Evolutionary conservation across 2,888 invertebrate species (phyloP).

Genomic region (Nomada fabriciana): DNA sequence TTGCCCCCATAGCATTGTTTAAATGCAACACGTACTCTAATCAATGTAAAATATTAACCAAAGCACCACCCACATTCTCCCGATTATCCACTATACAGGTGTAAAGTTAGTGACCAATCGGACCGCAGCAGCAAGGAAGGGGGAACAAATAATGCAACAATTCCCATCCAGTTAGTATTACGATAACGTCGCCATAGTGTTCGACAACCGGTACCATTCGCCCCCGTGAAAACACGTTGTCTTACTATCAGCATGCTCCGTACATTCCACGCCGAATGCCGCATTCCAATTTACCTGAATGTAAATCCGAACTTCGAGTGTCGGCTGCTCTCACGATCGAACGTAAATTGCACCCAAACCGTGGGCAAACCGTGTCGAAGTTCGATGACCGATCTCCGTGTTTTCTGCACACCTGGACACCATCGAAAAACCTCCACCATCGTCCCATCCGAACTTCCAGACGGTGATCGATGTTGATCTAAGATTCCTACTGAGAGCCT

Average conservation of each 20-base stretch:
- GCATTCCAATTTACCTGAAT: slow-evolving; percentile 51
- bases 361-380: slow-evolving; percentile 39
- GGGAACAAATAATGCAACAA: slow-evolving; percentile 42
- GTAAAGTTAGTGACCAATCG: slow-evolving; percentile 4
- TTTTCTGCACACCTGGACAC: slow-evolving; percentile 6
- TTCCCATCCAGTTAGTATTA: slow-evolving; percentile 45
- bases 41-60: not conserved
- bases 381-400: slow-evolving; percentile 44
- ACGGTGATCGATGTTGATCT: not conserved
- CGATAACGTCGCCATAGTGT: slow-evolving; percentile 40
- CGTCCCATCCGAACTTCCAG: not conserved
- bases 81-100: not conserved
- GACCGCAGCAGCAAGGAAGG: not conserved
- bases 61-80: not conserved
- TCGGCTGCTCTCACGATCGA: slow-evolving; percentile 24
- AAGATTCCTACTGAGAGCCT: not conserved
- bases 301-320: slow-evolving; percentile 54
- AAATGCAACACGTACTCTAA: no score
- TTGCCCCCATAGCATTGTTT: no score
- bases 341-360: slow-evolving; percentile 40
- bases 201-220: slow-evolving; percentile 43
- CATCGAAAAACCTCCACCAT: slow-evolving; percentile 2
- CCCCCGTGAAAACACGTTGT: slow-evolving; percentile 41
- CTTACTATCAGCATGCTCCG: slow-evolving; percentile 41
- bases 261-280: slow-evolving; percentile 27